Evolutionary conservation across 2,113 vertebrate species (phyloP).

Genomic region (Chlorodrepanis virens): DNA sequence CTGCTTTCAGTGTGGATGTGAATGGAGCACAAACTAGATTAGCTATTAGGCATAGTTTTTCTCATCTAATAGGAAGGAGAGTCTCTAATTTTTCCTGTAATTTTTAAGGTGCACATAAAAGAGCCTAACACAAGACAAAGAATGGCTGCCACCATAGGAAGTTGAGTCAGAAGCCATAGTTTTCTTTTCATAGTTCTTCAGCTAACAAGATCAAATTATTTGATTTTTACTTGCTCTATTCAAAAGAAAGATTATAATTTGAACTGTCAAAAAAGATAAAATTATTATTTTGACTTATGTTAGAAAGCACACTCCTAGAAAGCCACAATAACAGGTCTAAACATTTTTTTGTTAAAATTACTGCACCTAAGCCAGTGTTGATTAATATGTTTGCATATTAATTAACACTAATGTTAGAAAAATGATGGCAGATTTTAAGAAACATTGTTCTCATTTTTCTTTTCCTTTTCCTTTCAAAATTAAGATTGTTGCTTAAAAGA

Average conservation of each 20-base stretch:
- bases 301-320: neutral
- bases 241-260: neutral
- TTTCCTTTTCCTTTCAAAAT: slow-evolving; percentile 20
- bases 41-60: neutral
- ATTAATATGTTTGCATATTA: slow-evolving; percentile 51
- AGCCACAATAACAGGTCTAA: neutral
- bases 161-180: neutral
- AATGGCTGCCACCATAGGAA: neutral
- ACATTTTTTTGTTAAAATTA: neutral
- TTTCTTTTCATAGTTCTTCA: neutral
- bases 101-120: neutral
- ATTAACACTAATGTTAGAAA: neutral
- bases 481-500: slow-evolving; percentile 36
- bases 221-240: neutral
- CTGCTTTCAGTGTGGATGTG: neutral
- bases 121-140: neutral
- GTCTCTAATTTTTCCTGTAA: neutral
- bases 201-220: neutral
- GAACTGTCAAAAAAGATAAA: neutral
- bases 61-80: neutral
- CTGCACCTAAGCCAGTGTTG: neutral
- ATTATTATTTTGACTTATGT: neutral
- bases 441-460: neutral
- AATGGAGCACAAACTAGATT: neutral
- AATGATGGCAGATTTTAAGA: neutral